Percentiles rank a stretch among this genome's conserved stretches.
Conservation (phyloP, 1,140 invertebrate species). For the Bombyx mori region DNA sequence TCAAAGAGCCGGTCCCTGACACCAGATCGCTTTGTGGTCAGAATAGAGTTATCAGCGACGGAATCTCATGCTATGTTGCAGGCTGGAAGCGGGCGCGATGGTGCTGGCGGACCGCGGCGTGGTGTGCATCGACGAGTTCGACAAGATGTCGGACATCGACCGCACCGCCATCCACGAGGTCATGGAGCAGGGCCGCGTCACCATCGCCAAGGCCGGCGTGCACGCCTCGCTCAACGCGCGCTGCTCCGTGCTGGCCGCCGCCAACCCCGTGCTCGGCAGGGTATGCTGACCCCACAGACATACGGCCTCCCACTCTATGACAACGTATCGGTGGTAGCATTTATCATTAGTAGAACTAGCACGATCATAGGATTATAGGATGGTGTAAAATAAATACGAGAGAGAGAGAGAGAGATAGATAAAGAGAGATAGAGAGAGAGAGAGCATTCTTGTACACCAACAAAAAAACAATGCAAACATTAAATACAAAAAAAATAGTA, state of each 20-base stretch:
- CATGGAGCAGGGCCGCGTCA: slow-evolving; percentile 95
- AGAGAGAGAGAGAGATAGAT: no score
- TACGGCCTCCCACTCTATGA: slow-evolving; percentile 1
- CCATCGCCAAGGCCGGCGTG: slow-evolving; percentile 98
- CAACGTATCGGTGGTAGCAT: not conserved
- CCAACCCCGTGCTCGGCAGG: slow-evolving; percentile 99
- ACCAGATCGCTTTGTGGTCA: no score
- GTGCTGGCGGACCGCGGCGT: slow-evolving; percentile 98
- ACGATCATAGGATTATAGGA: no score
- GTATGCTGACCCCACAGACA: slow-evolving; percentile 70
- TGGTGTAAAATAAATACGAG: no score
- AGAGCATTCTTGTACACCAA: no score
- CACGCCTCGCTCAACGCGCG: slow-evolving; percentile 98
- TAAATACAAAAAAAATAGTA: no score
- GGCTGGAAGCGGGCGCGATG: slow-evolving; percentile 98
- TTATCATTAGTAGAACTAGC: not conserved
- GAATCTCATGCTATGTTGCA: slow-evolving; percentile 20
- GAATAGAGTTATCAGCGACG: no score
- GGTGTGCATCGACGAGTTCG: slow-evolving; percentile 99
- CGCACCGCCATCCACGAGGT: slow-evolving; percentile 99
- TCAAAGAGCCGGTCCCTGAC: no score
- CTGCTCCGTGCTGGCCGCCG: slow-evolving; percentile 97
- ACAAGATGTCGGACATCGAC: slow-evolving; percentile 99
- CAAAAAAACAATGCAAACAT: no score
- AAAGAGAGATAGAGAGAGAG: no score